A percentile compares a stretch with the other conserved stretches of the same genome.
phyloP scores from a whole-genome alignment of 1,140 invertebrate genomes.

The Drosophila melanica region DNA sequence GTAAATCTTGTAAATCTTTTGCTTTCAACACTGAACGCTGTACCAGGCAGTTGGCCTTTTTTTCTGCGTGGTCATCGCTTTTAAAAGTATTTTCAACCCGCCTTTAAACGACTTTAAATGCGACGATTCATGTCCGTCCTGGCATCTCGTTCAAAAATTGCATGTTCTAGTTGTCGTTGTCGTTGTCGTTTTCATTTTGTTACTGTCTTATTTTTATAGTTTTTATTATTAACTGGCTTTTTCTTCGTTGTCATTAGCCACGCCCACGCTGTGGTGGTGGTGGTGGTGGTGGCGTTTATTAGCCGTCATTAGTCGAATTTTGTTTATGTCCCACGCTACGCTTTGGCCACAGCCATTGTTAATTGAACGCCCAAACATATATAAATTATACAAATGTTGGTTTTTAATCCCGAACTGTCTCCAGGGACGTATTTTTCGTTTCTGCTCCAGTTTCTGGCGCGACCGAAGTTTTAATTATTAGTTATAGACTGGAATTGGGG shows the following conservation, averaged over 20 bases:
- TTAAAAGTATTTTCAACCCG: conserved; percentile 67
- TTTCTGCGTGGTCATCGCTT: conserved; percentile 66
- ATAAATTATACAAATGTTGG: conserved; percentile 11
- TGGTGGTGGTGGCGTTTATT: conserved; percentile 29
- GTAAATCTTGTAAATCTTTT: conserved; percentile 78
- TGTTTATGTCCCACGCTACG: conserved; percentile 46
- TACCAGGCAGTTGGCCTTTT: conserved; percentile 4
- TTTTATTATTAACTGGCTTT: conserved; percentile 70
- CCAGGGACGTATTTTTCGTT: neutral
- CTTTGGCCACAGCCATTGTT: conserved; percentile 47
- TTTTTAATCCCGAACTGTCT: neutral
- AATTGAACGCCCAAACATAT: conserved; percentile 46
- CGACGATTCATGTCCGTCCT: conserved; percentile 63
- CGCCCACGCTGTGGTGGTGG: conserved; percentile 17
- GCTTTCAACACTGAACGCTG: conserved; percentile 60
- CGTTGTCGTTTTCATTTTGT: conserved; percentile 10
- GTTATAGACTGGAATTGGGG: conserved; percentile 12
- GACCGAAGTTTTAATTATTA: conserved; percentile 49
- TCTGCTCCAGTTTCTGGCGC: neutral
- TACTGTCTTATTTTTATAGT: conserved; percentile 33
- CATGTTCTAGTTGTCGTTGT: conserved; percentile 65
- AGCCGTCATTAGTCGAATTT: conserved; percentile 58
- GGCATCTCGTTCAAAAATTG: conserved; percentile 53
- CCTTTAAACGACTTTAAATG: conserved; percentile 69
- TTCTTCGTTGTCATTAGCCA: conserved; percentile 22